phyloP scores from a whole-genome alignment of 2,888 invertebrate species.

The Creontiades dilutus region DNA sequence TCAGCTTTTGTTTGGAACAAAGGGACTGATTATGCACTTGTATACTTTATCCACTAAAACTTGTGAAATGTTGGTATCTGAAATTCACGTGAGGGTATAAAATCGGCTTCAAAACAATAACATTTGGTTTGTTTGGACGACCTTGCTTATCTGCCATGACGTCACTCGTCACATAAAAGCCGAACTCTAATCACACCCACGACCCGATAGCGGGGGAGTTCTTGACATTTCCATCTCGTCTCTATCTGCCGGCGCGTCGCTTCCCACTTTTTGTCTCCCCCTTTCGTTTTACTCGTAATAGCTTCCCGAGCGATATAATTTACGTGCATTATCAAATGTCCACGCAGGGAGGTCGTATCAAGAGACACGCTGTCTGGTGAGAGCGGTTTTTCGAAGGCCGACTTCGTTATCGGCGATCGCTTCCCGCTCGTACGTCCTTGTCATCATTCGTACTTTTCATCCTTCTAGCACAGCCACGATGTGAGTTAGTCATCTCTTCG shows the following conservation, averaged over 20 bases:
- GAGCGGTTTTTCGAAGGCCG: not conserved
- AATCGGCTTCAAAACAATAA: slow-evolving; percentile 4
- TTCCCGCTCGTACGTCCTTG: not conserved
- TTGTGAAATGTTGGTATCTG: too few relatives aligned
- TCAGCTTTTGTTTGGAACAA: too few relatives aligned
- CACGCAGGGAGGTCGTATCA: not conserved
- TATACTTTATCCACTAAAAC: too few relatives aligned
- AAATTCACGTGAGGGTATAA: not conserved
- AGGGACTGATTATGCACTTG: too few relatives aligned
- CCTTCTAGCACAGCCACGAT: too few relatives aligned
- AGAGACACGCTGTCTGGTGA: not conserved
- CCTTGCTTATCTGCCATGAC: slow-evolving; percentile 55
- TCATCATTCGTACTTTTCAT: too few relatives aligned
- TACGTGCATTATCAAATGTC: slow-evolving; percentile 14
- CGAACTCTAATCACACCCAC: not conserved
- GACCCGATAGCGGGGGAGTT: not conserved
- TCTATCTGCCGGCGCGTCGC: too few relatives aligned
- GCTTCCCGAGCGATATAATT: slow-evolving; percentile 19
- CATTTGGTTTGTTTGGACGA: slow-evolving; percentile 1
- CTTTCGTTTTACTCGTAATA: not conserved
- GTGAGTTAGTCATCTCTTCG: too few relatives aligned
- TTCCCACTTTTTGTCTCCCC: not conserved
- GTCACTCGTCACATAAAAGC: slow-evolving; percentile 19
- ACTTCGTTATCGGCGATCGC: not conserved
- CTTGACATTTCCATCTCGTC: slow-evolving; percentile 1